Evolutionary conservation across 2,797 vertebrate species (phyloP).

Genomic region (Columba guinea): DNA sequence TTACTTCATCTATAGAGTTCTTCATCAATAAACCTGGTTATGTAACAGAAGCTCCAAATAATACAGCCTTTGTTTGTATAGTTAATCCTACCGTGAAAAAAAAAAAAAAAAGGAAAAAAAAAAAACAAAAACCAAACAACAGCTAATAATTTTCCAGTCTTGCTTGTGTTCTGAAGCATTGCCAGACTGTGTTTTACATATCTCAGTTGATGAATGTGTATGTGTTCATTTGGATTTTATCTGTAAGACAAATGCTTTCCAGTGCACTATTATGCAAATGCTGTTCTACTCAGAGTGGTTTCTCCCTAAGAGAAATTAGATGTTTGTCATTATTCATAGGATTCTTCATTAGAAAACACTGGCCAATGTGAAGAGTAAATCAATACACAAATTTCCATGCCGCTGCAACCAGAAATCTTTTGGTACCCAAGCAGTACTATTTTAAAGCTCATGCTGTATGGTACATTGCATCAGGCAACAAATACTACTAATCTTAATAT

Average conservation of each 20-base stretch:
- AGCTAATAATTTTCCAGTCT: neutral
- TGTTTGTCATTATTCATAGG: neutral
- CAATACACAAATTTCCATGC: neutral
- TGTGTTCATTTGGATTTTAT: constrained; percentile 12
- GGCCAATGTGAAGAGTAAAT: constrained; percentile 1
- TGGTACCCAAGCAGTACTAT: neutral
- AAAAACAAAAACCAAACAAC: too few species aligned
- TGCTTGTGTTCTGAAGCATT: neutral
- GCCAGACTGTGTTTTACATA: neutral
- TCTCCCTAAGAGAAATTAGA: constrained; percentile 6
- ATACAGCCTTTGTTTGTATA: neutral
- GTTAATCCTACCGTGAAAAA: neutral
- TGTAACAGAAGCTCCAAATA: neutral
- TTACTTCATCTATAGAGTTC: neutral
- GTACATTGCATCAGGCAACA: neutral
- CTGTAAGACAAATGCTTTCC: neutral
- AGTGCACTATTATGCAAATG: neutral
- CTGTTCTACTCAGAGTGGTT: neutral
- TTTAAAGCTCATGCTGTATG: neutral
- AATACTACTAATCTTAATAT: neutral
- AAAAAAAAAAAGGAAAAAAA: neutral
- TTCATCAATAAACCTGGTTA: neutral
- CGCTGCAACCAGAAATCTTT: neutral
- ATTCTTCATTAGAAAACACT: neutral
- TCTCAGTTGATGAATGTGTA: neutral